Evolutionary conservation across 2,888 invertebrate genomes (phyloP).

Genomic region (Chalcis sispes): DNA sequence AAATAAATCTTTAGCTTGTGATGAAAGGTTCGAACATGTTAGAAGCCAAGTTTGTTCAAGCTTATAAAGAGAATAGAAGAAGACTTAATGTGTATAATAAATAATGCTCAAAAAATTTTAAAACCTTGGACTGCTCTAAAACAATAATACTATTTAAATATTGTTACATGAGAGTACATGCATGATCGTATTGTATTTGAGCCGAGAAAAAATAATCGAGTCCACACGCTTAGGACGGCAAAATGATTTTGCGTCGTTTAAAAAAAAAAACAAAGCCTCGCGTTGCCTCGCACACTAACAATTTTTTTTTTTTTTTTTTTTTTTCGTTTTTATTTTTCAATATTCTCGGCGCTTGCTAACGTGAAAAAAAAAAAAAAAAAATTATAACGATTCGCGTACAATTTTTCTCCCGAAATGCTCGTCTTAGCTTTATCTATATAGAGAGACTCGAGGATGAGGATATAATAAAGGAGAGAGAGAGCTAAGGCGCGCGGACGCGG

Average conservation of each 20-base stretch:
- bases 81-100: too few species aligned
- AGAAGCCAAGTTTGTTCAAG: too few species aligned
- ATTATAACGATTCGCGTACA: slow-evolving; percentile 6
- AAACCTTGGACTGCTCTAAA: too few species aligned
- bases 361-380: background rate
- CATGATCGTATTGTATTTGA: background rate
- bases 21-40: too few species aligned
- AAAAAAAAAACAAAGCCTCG: background rate
- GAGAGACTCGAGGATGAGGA: slow-evolving; percentile 36
- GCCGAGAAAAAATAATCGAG: background rate
- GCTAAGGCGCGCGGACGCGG: slow-evolving; percentile 40
- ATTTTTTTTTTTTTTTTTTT: too few species aligned
- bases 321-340: background rate
- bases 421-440: slow-evolving; percentile 4
- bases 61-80: too few species aligned
- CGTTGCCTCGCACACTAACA: background rate
- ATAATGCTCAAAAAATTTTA: too few species aligned
- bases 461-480: slow-evolving; percentile 33
- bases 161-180: too few species aligned
- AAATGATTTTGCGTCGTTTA: background rate
- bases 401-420: slow-evolving; percentile 30
- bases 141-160: too few species aligned
- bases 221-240: background rate
- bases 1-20: too few species aligned
- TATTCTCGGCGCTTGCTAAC: background rate